A percentile compares a stretch with the other conserved stretches of the same genome.
phyloP scores from a whole-genome alignment of 2,113 vertebrate species.

The Panthera tigris region DNA sequence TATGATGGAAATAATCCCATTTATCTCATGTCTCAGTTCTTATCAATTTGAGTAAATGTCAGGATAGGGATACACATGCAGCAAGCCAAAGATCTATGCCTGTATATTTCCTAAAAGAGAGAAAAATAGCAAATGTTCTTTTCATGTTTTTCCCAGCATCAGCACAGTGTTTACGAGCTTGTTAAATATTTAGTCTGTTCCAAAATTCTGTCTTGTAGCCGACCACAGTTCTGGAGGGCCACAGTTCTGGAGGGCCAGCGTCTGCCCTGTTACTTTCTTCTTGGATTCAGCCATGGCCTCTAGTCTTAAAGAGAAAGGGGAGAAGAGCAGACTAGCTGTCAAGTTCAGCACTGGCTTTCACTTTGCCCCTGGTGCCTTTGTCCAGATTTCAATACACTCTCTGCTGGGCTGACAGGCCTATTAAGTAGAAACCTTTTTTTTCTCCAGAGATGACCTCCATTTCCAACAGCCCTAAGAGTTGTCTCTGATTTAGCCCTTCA shows the following conservation, averaged over 20 bases:
- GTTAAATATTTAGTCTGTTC: conserved; percentile 55
- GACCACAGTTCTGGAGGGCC: background rate
- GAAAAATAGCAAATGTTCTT: conserved; percentile 46
- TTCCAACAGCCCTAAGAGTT: background rate
- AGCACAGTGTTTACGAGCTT: conserved; percentile 66
- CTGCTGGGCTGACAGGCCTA: background rate
- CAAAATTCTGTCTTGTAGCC: background rate
- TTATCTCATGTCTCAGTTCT: conserved; percentile 7
- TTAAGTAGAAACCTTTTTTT: background rate
- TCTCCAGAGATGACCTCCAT: conserved; percentile 29
- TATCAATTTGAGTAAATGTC: conserved; percentile 37
- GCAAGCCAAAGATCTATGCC: conserved; percentile 11
- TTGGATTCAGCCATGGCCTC: background rate
- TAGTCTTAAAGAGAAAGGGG: background rate
- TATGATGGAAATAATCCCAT: background rate
- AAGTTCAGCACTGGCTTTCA: background rate
- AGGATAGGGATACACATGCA: background rate
- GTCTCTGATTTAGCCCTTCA: background rate
- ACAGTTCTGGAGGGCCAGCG: background rate
- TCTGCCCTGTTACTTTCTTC: background rate
- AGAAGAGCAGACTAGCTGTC: background rate
- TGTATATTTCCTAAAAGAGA: conserved; percentile 36
- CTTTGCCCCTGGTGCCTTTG: conserved; percentile 24
- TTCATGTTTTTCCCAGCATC: background rate
- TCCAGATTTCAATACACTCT: background rate